These are phyloP conservation scores for Melanotaenia nigrans DNA, from an alignment of 2,797 vertebrate genomes.

Conservation along the genomic window DNA sequence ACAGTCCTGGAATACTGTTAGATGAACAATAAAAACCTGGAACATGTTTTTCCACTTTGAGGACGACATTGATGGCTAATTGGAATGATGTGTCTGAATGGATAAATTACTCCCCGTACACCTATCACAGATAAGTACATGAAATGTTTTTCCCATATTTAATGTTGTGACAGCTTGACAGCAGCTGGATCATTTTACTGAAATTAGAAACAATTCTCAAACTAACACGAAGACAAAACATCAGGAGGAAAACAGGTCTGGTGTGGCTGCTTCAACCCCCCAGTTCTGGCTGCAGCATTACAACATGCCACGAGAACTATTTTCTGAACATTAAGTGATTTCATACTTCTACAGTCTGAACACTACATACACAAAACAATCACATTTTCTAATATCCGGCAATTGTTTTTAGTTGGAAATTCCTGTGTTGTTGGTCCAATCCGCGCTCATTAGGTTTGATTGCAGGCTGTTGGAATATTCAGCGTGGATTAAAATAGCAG, in stretches of 20 bases:
- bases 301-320: slow-evolving; percentile 27
- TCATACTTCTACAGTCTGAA: slow-evolving; percentile 29
- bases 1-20: background rate
- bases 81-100: slow-evolving; percentile 12
- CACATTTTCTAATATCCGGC: slow-evolving; percentile 53
- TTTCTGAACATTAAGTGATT: slow-evolving; percentile 33
- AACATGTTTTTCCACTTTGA: background rate
- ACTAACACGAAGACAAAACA: slow-evolving; percentile 32
- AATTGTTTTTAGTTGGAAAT: slow-evolving; percentile 67
- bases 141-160: slow-evolving; percentile 29
- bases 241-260: slow-evolving; percentile 19
- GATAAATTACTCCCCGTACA: slow-evolving; percentile 41
- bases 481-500: slow-evolving; percentile 75
- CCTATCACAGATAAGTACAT: slow-evolving; percentile 28
- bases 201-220: slow-evolving; percentile 48
- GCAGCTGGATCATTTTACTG: slow-evolving; percentile 54
- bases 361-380: slow-evolving; percentile 61
- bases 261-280: slow-evolving; percentile 2
- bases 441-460: slow-evolving; percentile 69
- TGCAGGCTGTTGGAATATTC: slow-evolving; percentile 71
- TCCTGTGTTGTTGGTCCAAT: slow-evolving; percentile 68
- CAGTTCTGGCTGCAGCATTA: slow-evolving; percentile 19
- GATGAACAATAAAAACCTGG: background rate
- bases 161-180: slow-evolving; percentile 51
- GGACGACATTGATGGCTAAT: slow-evolving; percentile 18